Evolutionary conservation across 1,140 invertebrate genomes (phyloP).

Genomic region (Acromyrmex echinatior): DNA sequence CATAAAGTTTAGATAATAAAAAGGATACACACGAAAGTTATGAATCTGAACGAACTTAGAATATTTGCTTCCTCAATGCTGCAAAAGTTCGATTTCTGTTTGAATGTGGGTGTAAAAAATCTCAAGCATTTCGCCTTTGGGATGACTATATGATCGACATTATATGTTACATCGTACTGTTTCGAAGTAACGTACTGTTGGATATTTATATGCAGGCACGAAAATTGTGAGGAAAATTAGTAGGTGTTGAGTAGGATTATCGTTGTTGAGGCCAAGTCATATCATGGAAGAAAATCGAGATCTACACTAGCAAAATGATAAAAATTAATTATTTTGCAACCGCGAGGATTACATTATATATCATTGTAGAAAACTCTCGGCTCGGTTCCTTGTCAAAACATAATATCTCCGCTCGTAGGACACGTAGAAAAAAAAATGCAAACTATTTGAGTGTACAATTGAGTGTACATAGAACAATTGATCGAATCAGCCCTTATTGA

Average conservation of each 20-base stretch:
- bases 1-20: not conserved
- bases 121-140: not conserved
- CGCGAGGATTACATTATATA: slow-evolving; percentile 43
- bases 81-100: not conserved
- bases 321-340: slow-evolving; percentile 82
- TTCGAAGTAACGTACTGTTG: slow-evolving; percentile 67
- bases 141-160: not conserved
- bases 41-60: not conserved
- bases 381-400: slow-evolving; percentile 54
- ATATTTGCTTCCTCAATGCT: not conserved
- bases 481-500: too few species aligned
- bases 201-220: slow-evolving; percentile 76
- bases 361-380: slow-evolving; percentile 45
- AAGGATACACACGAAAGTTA: not conserved
- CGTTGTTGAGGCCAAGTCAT: slow-evolving; percentile 67
- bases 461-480: too few species aligned
- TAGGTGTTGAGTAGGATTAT: slow-evolving; percentile 64
- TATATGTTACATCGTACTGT: not conserved
- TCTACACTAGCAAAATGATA: slow-evolving; percentile 80
- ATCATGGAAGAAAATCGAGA: slow-evolving; percentile 70
- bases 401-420: not conserved
- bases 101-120: slow-evolving; percentile 14
- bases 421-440: too few species aligned
- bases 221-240: slow-evolving; percentile 78
- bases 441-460: too few species aligned